Percentiles rank a stretch among this genome's conserved stretches.
Conservation (phyloP, 2,888 invertebrate species). For the Eupithecia abbreviata region DNA sequence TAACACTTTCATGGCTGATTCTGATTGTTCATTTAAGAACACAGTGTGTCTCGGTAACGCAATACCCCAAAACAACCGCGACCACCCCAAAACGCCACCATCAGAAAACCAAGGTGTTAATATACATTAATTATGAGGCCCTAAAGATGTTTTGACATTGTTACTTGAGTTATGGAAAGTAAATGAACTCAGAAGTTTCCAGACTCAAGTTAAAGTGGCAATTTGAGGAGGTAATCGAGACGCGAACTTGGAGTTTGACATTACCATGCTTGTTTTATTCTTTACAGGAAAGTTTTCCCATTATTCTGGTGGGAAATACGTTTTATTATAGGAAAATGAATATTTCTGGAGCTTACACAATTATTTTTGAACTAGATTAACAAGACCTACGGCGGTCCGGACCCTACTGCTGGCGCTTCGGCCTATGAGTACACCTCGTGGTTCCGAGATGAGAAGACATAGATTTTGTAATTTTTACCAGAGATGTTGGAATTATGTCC, state of each 20-base stretch:
- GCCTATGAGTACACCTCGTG: too few relatives aligned
- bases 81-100: conserved; percentile 63
- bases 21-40: conserved; percentile 7
- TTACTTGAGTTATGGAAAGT: conserved; percentile 64
- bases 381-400: too few relatives aligned
- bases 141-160: conserved; percentile 70
- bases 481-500: neutral
- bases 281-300: conserved; percentile 8
- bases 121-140: conserved; percentile 71
- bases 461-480: neutral
- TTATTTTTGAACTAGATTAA: neutral
- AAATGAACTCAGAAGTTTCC: conserved; percentile 53
- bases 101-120: conserved; percentile 76
- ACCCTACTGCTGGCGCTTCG: too few relatives aligned
- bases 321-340: neutral
- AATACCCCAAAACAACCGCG: conserved; percentile 64
- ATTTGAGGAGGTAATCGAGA: conserved; percentile 41
- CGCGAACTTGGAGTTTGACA: conserved; percentile 33
- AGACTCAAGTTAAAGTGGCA: conserved; percentile 42
- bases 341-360: neutral
- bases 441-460: too few relatives aligned
- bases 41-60: conserved; percentile 60
- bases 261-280: conserved; percentile 11
- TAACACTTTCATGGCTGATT: too few relatives aligned
- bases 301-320: neutral